Conservation (phyloP, 2,888 invertebrate species). For the Listrodromus nycthemerus region DNA sequence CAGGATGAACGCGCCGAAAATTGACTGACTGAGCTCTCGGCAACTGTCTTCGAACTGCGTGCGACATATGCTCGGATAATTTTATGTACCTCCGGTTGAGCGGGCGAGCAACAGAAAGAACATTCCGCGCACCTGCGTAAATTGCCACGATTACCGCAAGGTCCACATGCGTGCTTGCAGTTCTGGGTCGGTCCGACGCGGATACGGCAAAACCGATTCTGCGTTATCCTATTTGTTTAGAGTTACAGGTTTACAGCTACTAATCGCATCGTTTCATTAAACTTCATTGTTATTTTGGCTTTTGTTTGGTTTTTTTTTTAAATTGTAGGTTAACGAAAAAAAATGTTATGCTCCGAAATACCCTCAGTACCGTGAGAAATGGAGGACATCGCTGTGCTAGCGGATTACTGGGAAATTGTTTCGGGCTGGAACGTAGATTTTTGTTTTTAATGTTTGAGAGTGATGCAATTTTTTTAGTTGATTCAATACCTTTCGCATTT, state of each 20-base stretch:
- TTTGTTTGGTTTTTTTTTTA: not conserved
- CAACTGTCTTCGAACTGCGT: not conserved
- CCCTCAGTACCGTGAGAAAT: not conserved
- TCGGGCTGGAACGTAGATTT: not conserved
- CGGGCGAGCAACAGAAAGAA: not conserved
- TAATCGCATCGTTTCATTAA: conserved; percentile 1
- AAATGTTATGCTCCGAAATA: not conserved
- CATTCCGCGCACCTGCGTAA: conserved; percentile 15
- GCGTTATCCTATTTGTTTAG: conserved; percentile 6
- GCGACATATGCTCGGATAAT: not conserved
- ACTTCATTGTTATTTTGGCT: conserved; percentile 4
- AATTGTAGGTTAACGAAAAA: not conserved
- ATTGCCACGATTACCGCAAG: not conserved
- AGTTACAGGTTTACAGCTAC: not conserved
- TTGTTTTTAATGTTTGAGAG: not conserved
- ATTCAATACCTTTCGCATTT: not conserved
- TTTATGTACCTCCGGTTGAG: not conserved
- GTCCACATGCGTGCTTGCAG: not conserved
- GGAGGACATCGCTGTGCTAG: not conserved
- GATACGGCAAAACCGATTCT: not conserved
- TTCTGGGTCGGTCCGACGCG: not conserved
- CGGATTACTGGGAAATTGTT: not conserved
- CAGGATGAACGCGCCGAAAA: not conserved
- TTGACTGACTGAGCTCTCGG: not conserved
- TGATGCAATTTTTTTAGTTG: not conserved